A percentile compares a stretch with the other conserved stretches of the same genome.
These are phyloP conservation scores for Cryptophagus acutangulus DNA, from an alignment of 2,888 invertebrate species.

Conservation along the genomic window DNA sequence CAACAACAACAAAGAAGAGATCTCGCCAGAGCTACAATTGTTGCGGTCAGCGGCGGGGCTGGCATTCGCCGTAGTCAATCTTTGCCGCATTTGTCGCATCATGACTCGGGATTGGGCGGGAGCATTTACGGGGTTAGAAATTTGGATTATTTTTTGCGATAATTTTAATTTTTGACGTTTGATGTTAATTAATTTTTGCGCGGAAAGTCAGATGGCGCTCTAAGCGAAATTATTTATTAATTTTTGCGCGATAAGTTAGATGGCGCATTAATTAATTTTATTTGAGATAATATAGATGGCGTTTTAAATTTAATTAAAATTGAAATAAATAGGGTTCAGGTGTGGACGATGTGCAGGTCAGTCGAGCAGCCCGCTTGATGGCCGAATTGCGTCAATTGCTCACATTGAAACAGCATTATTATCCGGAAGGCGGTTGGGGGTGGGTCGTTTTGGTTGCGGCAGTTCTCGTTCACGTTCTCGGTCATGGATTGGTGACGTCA, in stretches of 20 bases:
- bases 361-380: conserved; percentile 51
- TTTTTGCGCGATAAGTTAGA: too few relatives aligned
- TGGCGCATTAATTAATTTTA: too few relatives aligned
- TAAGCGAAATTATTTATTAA: not conserved
- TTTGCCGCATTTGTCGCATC: conserved; percentile 59
- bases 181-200: too few relatives aligned
- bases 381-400: conserved; percentile 57
- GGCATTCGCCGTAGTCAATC: too few relatives aligned
- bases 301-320: too few relatives aligned
- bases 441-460: conserved; percentile 74
- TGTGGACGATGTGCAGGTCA: conserved; percentile 50
- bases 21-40: too few relatives aligned
- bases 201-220: not conserved
- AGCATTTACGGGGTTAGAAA: conserved; percentile 47
- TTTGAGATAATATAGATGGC: too few relatives aligned
- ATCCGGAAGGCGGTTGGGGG: conserved; percentile 86
- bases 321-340: conserved; percentile 35
- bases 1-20: too few relatives aligned
- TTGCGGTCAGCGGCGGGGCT: too few relatives aligned
- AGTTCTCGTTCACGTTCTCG: conserved; percentile 66
- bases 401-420: conserved; percentile 74
- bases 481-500: conserved; percentile 71
- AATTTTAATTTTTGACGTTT: too few relatives aligned
- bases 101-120: conserved; percentile 52
- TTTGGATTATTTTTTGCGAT: too few relatives aligned